phyloP scores from a whole-genome alignment of 2,113 vertebrate species.

The Indicator indicator region DNA sequence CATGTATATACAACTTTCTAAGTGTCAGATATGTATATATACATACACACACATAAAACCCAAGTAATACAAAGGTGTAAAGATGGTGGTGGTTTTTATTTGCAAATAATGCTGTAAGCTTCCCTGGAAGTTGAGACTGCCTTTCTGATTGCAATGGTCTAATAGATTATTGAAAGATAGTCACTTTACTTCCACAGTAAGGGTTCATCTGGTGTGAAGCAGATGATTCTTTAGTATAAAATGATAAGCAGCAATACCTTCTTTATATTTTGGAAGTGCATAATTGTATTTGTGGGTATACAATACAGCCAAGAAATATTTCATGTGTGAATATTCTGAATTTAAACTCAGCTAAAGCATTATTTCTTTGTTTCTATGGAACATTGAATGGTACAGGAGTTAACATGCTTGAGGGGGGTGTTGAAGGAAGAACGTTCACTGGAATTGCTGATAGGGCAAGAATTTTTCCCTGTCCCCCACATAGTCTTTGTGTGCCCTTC shows the following conservation, averaged over 20 bases:
- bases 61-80: not conserved
- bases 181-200: not conserved
- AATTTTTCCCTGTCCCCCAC: not conserved
- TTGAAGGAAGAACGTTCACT: not conserved
- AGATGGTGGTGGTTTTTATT: not conserved
- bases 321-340: not conserved
- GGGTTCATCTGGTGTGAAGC: not conserved
- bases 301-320: not conserved
- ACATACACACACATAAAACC: not conserved
- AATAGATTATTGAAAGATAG: not conserved
- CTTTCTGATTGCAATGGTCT: not conserved
- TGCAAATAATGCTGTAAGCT: not conserved
- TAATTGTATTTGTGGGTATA: not conserved
- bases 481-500: not conserved
- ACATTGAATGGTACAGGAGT: not conserved
- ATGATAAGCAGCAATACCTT: not conserved
- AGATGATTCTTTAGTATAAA: not conserved
- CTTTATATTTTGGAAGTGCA: not conserved
- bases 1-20: not conserved
- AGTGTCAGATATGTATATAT: not conserved
- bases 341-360: not conserved
- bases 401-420: not conserved
- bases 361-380: not conserved
- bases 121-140: not conserved
- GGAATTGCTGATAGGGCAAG: not conserved